Conservation (phyloP, 1,140 invertebrate genomes). For the Heterodera schachtii region DNA sequence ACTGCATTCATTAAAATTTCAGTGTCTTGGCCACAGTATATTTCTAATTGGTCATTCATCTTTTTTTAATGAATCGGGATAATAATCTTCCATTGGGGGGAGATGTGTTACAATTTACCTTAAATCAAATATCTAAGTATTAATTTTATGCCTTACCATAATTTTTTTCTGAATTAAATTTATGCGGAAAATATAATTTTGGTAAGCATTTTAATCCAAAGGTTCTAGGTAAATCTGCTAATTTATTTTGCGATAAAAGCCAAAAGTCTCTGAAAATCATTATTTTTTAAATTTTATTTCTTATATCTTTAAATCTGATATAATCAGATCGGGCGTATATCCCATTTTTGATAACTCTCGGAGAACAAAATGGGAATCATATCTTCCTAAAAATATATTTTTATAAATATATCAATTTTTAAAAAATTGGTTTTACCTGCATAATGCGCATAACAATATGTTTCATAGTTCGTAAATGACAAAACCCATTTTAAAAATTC, state of each 20-base stretch:
- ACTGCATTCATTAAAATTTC: conserved; percentile 4
- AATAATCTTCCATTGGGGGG: not conserved
- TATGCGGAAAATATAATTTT: not conserved
- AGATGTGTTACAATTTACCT: no score
- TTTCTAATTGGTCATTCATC: not conserved
- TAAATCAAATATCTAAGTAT: no score
- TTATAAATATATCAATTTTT: no score
- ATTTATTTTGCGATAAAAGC: not conserved
- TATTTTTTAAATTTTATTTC: no score
- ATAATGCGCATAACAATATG: not conserved
- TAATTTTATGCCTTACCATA: no score
- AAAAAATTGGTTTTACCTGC: not conserved
- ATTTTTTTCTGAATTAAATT: not conserved
- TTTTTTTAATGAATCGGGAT: not conserved
- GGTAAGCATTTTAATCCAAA: not conserved
- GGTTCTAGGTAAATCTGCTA: not conserved
- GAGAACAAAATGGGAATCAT: not conserved
- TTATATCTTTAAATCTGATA: not conserved
- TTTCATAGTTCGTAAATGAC: not conserved
- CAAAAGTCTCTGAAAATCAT: not conserved
- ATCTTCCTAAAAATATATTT: not conserved
- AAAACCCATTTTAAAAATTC: conserved; percentile 4
- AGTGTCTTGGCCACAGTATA: conserved; percentile 7
- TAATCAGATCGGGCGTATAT: not conserved
- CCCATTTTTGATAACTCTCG: not conserved